Evolutionary conservation across 2,888 invertebrate species (phyloP), one percentile per base, ranked within the genome.

Genomic region (Synergus umbraculus): DNA sequence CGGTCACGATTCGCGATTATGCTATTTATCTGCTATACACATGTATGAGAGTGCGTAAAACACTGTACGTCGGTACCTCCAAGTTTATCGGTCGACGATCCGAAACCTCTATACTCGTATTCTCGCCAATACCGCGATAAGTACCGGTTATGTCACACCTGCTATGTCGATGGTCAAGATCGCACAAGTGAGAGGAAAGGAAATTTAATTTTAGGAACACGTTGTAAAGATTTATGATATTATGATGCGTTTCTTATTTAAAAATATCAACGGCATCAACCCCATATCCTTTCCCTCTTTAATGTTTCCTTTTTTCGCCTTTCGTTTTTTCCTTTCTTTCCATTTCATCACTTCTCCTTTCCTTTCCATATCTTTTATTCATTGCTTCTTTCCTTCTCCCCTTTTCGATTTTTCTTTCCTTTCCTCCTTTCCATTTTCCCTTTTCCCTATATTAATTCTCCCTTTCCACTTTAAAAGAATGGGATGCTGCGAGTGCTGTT

Each of bases 1-100:
- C 86, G 86, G 87, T 88, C 88, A 86, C 87, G 86, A 88, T 86
- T 87, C 81, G 76, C 85, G 86, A 87, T 87, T 87, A 85, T 85
- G 81, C 77, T 85, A 82, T 78, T 77, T 76, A 76, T 65, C 15
- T 76, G 67, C 64, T 58, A 22, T 65, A 80, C 67, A 82, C 73
- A 49, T 77, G 77, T 81, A 78, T 79, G 77, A 22, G 60, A 46
- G 54, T 37, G 65, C 78, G 77, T n/a, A 43, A 64, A 65, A 58
- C 54, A 64, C 77, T 63, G 54, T 49, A 73, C 37, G 43, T 77
- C n/a, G 77, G 69, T 44, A 63, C 73, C 76, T 67, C 76, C 64
- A 66, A 69, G 78, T 81, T 81, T 77, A 78, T 77, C 78, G 79
- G 76, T 78, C 81, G 76, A 79, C 76, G 79, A 81, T 81, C 78